phyloP scores from a whole-genome alignment of 2,888 invertebrate species.

The Cerastis leucographa region DNA sequence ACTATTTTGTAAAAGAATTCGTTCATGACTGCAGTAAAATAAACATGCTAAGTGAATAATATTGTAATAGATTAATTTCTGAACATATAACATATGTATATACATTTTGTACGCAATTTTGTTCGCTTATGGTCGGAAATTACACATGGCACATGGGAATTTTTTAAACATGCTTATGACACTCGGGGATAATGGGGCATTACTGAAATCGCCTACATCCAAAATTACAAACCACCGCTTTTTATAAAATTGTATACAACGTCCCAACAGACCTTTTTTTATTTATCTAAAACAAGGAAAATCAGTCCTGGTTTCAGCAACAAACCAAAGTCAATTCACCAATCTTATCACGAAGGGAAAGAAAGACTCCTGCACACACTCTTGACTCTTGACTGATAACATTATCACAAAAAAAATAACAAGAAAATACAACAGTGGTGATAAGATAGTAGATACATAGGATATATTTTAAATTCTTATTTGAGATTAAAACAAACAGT shows the following conservation, averaged over 20 bases:
- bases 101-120: neutral
- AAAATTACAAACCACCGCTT: too few relatives aligned
- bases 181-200: neutral
- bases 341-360: conserved; percentile 5
- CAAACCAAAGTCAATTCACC: neutral
- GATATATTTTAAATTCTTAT: neutral
- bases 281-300: neutral
- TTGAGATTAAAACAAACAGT: neutral
- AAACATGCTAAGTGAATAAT: neutral
- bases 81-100: neutral
- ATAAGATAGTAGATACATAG: conserved; percentile 11
- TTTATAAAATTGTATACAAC: too few relatives aligned
- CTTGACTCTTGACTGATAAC: conserved; percentile 41
- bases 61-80: neutral
- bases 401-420: conserved; percentile 5
- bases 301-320: neutral
- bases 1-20: neutral
- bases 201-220: neutral
- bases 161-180: neutral
- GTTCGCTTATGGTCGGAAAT: neutral
- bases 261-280: too few relatives aligned
- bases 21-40: neutral
- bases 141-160: too few relatives aligned
- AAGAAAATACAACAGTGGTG: neutral
- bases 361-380: neutral